Evolutionary conservation across 2,113 vertebrate species (phyloP).

Genomic region (Tauraco erythrolophus): DNA sequence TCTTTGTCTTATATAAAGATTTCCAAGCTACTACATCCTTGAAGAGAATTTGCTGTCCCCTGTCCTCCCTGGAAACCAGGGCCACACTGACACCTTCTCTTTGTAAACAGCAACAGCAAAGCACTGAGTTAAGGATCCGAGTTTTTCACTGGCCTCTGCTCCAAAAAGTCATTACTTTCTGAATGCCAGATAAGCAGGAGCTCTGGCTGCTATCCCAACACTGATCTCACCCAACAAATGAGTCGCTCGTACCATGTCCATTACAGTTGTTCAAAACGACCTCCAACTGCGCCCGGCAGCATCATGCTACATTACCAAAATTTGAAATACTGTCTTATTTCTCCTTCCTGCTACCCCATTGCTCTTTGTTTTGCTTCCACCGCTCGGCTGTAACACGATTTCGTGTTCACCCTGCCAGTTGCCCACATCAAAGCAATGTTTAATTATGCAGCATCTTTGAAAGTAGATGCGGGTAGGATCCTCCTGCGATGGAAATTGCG

Average conservation of each 20-base stretch:
- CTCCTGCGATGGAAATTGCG: background rate
- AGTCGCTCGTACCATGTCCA: conserved; percentile 52
- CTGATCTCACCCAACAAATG: conserved; percentile 60
- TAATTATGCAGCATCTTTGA: background rate
- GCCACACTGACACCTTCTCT: background rate
- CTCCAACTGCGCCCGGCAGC: background rate
- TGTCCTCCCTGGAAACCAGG: background rate
- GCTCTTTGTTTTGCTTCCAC: background rate
- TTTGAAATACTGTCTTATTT: background rate
- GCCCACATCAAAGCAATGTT: background rate
- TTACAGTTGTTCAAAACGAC: background rate
- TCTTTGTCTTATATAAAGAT: background rate
- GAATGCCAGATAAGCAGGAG: background rate
- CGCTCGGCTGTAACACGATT: rapidly evolving
- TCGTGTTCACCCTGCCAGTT: background rate
- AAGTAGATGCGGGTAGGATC: background rate
- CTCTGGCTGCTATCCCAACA: conserved; percentile 29
- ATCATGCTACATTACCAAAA: background rate
- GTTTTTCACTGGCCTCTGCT: background rate
- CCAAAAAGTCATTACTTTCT: conserved; percentile 33
- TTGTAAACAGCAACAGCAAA: background rate
- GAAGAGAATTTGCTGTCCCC: background rate
- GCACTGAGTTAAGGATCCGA: background rate
- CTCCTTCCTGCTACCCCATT: background rate
- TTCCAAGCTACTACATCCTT: background rate